phyloP scores from a whole-genome alignment of 2,888 invertebrate species.

The Drosophila kokeensis region DNA sequence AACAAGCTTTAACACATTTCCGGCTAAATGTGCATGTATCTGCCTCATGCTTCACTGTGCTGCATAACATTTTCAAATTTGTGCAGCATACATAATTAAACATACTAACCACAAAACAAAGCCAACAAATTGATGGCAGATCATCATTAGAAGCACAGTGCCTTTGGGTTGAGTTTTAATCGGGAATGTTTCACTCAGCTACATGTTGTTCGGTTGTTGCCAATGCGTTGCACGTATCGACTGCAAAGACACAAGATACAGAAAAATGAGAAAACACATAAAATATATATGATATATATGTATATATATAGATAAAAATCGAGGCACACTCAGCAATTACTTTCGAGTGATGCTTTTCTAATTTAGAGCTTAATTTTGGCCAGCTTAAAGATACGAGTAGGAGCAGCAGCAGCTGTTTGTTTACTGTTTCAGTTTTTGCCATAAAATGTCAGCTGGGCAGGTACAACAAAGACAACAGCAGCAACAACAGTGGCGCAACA shows the following conservation, averaged over 20 bases:
- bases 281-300: constrained; percentile 48
- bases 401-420: neutral
- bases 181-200: constrained; percentile 20
- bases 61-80: constrained; percentile 21
- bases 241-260: constrained; percentile 51
- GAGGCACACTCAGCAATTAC: constrained; percentile 62
- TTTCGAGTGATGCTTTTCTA: constrained; percentile 74
- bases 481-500: constrained; percentile 22
- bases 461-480: constrained; percentile 26
- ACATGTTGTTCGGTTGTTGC: constrained; percentile 31
- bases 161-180: neutral
- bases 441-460: constrained; percentile 53
- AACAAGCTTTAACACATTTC: constrained; percentile 37
- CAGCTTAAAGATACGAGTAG: constrained; percentile 46
- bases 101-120: constrained; percentile 51
- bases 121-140: constrained; percentile 28
- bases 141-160: constrained; percentile 15
- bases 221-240: constrained; percentile 65
- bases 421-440: constrained; percentile 21
- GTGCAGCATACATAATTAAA: neutral
- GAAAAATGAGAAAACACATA: constrained; percentile 27
- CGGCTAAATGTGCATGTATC: constrained; percentile 19
- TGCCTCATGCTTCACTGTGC: constrained; percentile 46
- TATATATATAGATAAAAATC: constrained; percentile 56
- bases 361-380: constrained; percentile 74